Evolutionary conservation across 2,113 vertebrate species (phyloP).

Genomic region (Aldabrachelys gigantea): DNA sequence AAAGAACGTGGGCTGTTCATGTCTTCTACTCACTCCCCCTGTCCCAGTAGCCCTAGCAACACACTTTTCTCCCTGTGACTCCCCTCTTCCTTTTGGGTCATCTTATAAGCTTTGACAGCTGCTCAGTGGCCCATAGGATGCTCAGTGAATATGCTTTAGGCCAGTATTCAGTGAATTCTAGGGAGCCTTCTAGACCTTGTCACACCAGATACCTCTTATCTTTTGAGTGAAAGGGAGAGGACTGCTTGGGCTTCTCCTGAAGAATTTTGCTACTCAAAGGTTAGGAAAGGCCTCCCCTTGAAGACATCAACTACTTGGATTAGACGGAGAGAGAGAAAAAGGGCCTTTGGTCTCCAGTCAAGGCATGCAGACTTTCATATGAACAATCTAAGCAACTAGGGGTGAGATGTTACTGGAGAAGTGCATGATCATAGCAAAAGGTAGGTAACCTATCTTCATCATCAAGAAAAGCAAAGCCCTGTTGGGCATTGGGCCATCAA

Average conservation of each 20-base stretch:
- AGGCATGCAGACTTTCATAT: neutral
- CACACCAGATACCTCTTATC: no score
- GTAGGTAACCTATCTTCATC: neutral
- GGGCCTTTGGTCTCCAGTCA: neutral
- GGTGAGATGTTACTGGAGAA: no score
- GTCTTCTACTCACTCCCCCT: neutral
- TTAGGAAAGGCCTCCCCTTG: neutral
- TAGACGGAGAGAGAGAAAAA: neutral
- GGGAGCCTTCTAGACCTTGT: neutral
- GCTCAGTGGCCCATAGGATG: neutral
- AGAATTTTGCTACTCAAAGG: neutral
- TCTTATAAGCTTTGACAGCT: neutral
- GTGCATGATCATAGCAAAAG: neutral
- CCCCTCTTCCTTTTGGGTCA: neutral
- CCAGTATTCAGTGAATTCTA: neutral
- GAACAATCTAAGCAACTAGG: neutral
- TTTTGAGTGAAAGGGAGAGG: neutral
- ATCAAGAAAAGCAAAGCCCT: neutral
- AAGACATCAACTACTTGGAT: accelerated
- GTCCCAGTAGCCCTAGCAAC: neutral
- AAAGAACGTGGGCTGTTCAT: neutral
- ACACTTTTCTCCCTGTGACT: neutral
- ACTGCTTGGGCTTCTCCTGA: neutral
- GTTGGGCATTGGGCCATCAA: neutral
- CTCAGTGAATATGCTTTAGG: neutral